phyloP scores from a whole-genome alignment of 2,888 invertebrate genomes.

The Andrena hattorfiana region DNA sequence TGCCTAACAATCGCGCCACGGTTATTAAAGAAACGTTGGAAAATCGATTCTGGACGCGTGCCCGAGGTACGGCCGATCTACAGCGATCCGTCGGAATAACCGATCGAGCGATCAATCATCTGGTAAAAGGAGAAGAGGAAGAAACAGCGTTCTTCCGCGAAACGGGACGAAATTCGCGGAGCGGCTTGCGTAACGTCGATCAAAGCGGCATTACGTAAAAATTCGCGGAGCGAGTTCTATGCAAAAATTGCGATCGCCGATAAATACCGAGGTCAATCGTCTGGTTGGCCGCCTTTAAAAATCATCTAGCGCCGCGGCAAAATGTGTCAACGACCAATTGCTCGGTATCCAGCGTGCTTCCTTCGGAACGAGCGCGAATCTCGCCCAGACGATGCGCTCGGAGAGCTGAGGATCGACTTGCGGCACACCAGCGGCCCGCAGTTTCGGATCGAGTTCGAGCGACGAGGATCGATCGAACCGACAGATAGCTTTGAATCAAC shows the following conservation, averaged over 20 bases:
- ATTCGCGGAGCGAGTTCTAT: conserved; percentile 3
- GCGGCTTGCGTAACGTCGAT: conserved; percentile 5
- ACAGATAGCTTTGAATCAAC: too few relatives aligned
- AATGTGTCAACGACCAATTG: conserved; percentile 59
- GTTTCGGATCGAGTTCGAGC: neutral
- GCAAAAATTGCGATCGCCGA: conserved; percentile 23
- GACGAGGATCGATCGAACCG: too few relatives aligned
- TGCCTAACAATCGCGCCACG: too few relatives aligned
- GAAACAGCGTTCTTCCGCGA: conserved; percentile 3
- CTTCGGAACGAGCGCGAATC: conserved; percentile 36
- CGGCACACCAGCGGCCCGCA: neutral
- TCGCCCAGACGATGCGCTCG: conserved; percentile 2
- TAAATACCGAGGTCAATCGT: conserved; percentile 52
- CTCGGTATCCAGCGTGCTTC: conserved; percentile 43
- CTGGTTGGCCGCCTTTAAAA: conserved; percentile 44
- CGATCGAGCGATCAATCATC: conserved; percentile 33
- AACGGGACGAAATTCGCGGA: conserved; percentile 17
- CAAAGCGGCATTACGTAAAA: conserved; percentile 36
- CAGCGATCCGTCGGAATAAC: too few relatives aligned
- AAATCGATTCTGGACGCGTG: too few relatives aligned
- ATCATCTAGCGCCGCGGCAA: conserved; percentile 40
- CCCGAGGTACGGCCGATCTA: too few relatives aligned
- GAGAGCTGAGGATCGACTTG: conserved; percentile 1
- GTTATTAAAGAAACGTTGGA: too few relatives aligned
- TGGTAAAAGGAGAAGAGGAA: neutral